phyloP scores from a whole-genome alignment of 2,113 vertebrate species.

The Saccopteryx bilineata region DNA sequence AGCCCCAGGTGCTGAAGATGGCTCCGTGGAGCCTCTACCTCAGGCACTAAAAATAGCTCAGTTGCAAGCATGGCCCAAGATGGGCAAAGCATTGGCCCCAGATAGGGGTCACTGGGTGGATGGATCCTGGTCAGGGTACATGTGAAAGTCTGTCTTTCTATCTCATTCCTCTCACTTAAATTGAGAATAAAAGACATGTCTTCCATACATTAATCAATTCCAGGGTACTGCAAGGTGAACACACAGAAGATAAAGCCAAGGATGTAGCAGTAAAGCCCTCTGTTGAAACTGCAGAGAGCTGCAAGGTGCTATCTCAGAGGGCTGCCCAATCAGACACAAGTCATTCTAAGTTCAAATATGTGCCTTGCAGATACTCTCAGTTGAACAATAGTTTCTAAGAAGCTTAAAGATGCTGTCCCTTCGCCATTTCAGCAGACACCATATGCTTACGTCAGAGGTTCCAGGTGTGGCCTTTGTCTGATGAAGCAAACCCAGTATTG shows the following conservation, averaged over 20 bases:
- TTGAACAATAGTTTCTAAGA: background rate
- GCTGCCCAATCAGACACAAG: background rate
- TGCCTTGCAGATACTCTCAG: background rate
- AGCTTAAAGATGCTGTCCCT: background rate
- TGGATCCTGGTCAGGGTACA: too few species aligned
- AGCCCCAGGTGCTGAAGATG: too few species aligned
- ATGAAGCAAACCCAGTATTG: background rate
- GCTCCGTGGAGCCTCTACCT: too few species aligned
- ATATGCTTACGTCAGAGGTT: background rate
- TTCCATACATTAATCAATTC: background rate
- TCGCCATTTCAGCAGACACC: background rate
- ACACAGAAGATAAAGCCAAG: background rate
- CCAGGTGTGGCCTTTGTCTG: background rate
- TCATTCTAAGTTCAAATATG: background rate
- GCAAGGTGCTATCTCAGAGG: background rate
- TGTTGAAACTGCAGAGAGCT: background rate
- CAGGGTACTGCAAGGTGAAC: background rate
- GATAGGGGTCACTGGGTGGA: too few species aligned
- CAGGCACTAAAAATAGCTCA: too few species aligned
- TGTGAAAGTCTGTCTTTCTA: too few species aligned
- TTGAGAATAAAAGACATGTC: background rate
- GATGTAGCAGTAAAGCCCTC: background rate
- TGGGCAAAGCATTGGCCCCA: too few species aligned
- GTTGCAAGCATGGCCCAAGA: too few species aligned
- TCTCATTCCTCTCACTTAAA: too few species aligned